phyloP scores from a whole-genome alignment of 2,797 vertebrate genomes.

The Cyprinella venusta region DNA sequence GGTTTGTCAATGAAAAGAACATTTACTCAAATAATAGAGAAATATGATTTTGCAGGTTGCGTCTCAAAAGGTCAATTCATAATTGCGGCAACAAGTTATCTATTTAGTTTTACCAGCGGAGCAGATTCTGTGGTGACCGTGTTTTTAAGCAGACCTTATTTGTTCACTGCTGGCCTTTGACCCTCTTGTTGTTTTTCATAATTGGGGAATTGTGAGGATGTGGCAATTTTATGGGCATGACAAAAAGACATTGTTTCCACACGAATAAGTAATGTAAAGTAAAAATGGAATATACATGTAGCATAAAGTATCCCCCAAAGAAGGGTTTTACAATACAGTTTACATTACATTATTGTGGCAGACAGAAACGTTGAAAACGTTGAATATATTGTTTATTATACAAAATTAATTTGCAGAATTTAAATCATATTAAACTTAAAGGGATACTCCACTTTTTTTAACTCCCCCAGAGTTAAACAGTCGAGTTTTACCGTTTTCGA shows the following conservation, averaged over 20 bases:
- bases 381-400: neutral
- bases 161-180: slow-evolving; percentile 10
- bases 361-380: neutral
- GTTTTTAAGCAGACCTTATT: slow-evolving; percentile 22
- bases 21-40: neutral
- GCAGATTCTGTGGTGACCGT: neutral
- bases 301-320: neutral
- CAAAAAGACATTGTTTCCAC: neutral
- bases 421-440: neutral
- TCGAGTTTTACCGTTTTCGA: too few species aligned
- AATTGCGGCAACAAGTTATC: slow-evolving; percentile 17
- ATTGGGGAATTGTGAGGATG: slow-evolving; percentile 25
- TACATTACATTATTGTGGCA: neutral
- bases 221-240: neutral
- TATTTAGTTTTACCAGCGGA: slow-evolving; percentile 5
- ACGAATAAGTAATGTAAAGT: neutral
- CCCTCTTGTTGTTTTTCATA: neutral
- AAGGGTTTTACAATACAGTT: neutral
- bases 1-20: slow-evolving; percentile 8
- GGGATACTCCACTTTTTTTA: too few species aligned
- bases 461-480: too few species aligned
- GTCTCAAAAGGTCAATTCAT: slow-evolving; percentile 1
- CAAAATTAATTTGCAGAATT: neutral
- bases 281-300: neutral
- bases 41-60: slow-evolving; percentile 10